A percentile compares a stretch with the other conserved stretches of the same genome.
These are phyloP conservation scores for Psittacula derbiana DNA, from an alignment of 2,797 vertebrate species.

Conservation along the genomic window DNA sequence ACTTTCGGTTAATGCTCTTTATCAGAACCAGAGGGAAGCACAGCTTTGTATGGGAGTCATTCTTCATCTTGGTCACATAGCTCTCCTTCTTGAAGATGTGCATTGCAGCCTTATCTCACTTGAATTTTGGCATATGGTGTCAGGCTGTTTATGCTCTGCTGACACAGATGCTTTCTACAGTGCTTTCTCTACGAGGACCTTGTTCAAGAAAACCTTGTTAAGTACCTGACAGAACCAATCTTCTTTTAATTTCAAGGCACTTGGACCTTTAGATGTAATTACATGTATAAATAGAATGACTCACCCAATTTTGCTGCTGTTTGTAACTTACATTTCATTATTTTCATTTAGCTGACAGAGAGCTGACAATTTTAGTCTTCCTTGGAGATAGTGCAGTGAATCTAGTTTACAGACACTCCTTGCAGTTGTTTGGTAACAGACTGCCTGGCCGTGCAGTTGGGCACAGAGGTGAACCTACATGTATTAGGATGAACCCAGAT, in stretches of 20 bases:
- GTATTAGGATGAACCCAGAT: neutral
- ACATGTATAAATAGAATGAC: constrained; percentile 34
- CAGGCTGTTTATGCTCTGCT: neutral
- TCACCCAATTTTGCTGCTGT: constrained; percentile 37
- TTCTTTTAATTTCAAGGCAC: constrained; percentile 47
- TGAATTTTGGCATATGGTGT: neutral
- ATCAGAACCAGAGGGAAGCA: neutral
- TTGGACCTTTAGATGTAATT: constrained; percentile 45
- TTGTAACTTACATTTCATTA: constrained; percentile 51
- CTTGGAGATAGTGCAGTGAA: constrained; percentile 10
- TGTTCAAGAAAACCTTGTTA: constrained; percentile 42
- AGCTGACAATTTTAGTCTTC: constrained; percentile 34
- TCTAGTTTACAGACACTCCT: constrained; percentile 25
- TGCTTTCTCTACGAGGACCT: neutral
- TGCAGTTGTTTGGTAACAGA: constrained; percentile 23
- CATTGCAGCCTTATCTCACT: neutral
- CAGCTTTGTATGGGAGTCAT: neutral
- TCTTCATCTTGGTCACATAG: neutral
- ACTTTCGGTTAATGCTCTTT: accelerated
- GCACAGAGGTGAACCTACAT: neutral
- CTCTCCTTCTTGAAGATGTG: neutral
- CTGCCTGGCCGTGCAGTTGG: neutral
- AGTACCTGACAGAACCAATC: constrained; percentile 4
- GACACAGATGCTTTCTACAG: neutral
- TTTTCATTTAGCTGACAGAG: constrained; percentile 46